phyloP scores from a whole-genome alignment of 1,140 invertebrate species.

The Drosophila sproati region DNA sequence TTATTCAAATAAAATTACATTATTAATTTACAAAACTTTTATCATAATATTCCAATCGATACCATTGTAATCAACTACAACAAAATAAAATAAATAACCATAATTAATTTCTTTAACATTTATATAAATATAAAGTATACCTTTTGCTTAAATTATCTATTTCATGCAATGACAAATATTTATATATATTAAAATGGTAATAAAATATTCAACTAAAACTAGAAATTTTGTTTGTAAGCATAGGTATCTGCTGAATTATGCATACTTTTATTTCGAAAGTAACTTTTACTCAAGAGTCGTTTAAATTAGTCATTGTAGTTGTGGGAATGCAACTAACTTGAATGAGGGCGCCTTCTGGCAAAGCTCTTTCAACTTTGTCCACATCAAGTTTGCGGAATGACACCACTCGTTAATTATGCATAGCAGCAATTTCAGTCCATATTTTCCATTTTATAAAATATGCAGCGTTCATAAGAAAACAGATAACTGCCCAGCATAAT shows the following conservation, averaged over 20 bases:
- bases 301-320: background rate
- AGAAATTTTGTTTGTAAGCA: no score
- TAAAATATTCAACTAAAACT: no score
- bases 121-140: no score
- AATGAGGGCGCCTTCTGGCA: background rate
- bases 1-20: background rate
- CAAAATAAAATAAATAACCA: no score
- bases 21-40: no score
- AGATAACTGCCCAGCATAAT: slow-evolving; percentile 16
- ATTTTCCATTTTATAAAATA: slow-evolving; percentile 47
- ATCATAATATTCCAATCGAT: no score
- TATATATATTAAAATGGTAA: no score
- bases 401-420: slow-evolving; percentile 60
- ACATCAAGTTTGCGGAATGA: slow-evolving; percentile 43
- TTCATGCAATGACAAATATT: no score
- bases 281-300: background rate
- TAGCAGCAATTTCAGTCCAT: slow-evolving; percentile 36
- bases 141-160: no score
- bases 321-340: background rate
- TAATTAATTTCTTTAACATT: no score
- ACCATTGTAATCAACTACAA: no score
- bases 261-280: background rate
- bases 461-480: slow-evolving; percentile 44
- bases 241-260: no score
- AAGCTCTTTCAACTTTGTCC: slow-evolving; percentile 28